Base-by-base conservation (phyloP, 2,113 vertebrate genomes). In the Corythaeola cristata region DNA sequence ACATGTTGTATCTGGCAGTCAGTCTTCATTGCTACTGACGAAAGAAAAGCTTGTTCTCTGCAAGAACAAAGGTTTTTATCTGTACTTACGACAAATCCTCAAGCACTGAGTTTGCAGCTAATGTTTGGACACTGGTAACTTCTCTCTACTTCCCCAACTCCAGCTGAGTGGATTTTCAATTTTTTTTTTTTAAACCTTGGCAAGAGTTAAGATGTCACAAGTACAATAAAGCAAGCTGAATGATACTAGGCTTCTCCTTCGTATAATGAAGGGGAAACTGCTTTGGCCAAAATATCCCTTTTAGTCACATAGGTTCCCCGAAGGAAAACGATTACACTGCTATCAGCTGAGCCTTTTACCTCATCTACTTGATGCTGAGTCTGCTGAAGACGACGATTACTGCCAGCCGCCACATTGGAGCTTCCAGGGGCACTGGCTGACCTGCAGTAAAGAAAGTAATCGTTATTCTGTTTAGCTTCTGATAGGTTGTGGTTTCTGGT, bases 341-440 rank as follows among this genome's bases (percentile, higher is more conserved):
- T 30, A 11, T 26, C 24, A 53, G 19, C 67, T 8, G 24, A 64
- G 64, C 60, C 30, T 47, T 91, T 76, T 98, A 98, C 98, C 98
- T 98, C 98, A 87, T 98, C 97, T 12, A 98, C 98, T 98, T 98
- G 98, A 68, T 98, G 96, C 0, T 98, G 98, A 9, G 98, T 98
- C 95, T 98, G 98, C 94, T 98, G 98, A 49, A 98, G 98, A 58
- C 98, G 97, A 50, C 97, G 97, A 49, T 88, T 98, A 27, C 96
- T 85, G 72, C 98, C 95, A 16, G 95, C 27, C 56, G 97, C 97
- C 88, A 85, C 67, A 20, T 97, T 94, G 3, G 98, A 79, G 21
- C 88, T 91, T 32, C 94, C 86, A 26, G 97, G 60, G 13, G 69
- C 26, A 15, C 26, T 83, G 59, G 98, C 35, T 20, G 98, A 98